Base-by-base conservation (phyloP, 1,140 invertebrate genomes). In the Saccostrea cuccullata region DNA sequence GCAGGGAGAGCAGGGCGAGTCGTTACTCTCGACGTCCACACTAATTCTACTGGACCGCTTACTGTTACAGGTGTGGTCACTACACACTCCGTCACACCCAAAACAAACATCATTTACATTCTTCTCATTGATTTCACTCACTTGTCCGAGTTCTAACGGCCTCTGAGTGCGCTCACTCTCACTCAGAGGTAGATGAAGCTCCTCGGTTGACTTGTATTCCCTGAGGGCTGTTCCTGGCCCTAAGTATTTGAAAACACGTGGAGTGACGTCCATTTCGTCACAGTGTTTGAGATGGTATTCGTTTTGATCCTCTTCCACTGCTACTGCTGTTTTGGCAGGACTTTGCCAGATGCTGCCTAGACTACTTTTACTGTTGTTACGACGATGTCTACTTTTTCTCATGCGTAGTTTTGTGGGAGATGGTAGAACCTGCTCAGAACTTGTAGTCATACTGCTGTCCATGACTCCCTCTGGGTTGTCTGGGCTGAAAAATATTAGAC, bases 71-170 rank as follows among this genome's bases (percentile, higher is more conserved):
- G 91, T 92, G 40, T 88, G 89, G 82, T 94, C 94, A 70, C 92
- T 93, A 89, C 94, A 94, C 23, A 91, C 90, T 12, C 94, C 94
- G 73, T 94, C 93, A 91, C 94, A 94, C n/a, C 94, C 94, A 89
- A 94, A 94, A 91, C 94, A 94, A 30, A 94, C 93, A 88, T 94
- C 94, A 89, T 94, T 94, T 67, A 94, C 91, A 87, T 94, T 94
- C 73, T 89, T 91, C 15, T 91, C 87, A 47, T 90, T 84, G 83
- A 83, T 17, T 36, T 83, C 40, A 4, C 40, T 20, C 40, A 83
- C 17, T 82, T 87, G 86, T n/a, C 87, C 55, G 15, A 73, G n/a
- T 84, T 90, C 90, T 13, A 86, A 86, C 15, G 88, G 87, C 36
- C 84, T 88, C 8, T 86, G 85, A 55, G 88, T 84, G 47, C 30